A percentile compares a stretch with the other conserved stretches of the same genome.
Evolutionary conservation across 2,888 invertebrate genomes (phyloP).

Genomic region (Achlya flavicornis): DNA sequence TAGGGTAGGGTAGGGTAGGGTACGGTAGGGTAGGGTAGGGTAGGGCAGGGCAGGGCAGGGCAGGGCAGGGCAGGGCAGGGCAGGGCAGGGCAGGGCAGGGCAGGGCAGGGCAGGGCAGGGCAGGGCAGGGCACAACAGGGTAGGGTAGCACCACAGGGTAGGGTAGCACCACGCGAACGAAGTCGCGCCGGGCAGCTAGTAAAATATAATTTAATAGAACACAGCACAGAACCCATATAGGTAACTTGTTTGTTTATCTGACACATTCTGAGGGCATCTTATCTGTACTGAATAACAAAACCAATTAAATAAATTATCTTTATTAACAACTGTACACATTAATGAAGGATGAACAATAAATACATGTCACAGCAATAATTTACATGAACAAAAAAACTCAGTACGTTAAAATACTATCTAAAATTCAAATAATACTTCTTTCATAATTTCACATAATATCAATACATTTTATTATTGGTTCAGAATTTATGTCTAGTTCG

Average conservation of each 20-base stretch:
- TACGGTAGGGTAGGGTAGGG: too few species aligned
- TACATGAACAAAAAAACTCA: constrained; percentile 29
- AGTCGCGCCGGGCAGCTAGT: too few species aligned
- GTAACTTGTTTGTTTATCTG: background rate
- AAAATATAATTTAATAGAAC: too few species aligned
- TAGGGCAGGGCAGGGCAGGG: too few species aligned
- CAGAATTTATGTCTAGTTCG: background rate
- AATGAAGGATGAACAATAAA: constrained; percentile 48
- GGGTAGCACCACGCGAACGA: too few species aligned
- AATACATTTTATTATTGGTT: constrained; percentile 16
- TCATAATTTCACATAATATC: constrained; percentile 34
- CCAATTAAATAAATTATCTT: constrained; percentile 20
- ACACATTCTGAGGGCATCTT: background rate
- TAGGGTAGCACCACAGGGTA: too few species aligned
- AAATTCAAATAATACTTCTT: constrained; percentile 48
- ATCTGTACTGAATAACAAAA: background rate
- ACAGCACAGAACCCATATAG: background rate
- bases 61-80: too few species aligned
- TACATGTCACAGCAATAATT: constrained; percentile 47
- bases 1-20: too few species aligned
- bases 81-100: too few species aligned
- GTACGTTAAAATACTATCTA: constrained; percentile 44
- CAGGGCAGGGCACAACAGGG: too few species aligned
- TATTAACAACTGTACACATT: constrained; percentile 38
- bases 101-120: too few species aligned